phyloP scores from a whole-genome alignment of 2,797 vertebrate species.

The Jordanella pulchra region DNA sequence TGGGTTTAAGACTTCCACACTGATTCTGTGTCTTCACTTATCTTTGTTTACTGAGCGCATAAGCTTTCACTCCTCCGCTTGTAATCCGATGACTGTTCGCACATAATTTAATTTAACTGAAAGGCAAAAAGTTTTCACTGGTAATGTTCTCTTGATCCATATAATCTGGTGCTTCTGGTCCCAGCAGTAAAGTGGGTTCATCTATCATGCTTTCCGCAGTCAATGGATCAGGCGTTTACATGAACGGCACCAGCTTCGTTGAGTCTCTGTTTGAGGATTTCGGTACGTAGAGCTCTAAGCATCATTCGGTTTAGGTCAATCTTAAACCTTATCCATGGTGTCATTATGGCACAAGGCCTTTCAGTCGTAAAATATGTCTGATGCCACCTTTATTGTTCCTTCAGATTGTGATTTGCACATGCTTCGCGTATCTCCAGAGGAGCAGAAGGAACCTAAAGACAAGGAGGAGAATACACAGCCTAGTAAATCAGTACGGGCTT shows the following conservation, averaged over 20 bases:
- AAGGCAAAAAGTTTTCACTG: background rate
- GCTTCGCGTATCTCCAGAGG: constrained; percentile 89
- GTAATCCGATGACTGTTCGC: background rate
- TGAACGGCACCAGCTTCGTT: constrained; percentile 98
- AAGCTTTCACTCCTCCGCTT: constrained; percentile 14
- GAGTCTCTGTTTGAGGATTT: constrained; percentile 98
- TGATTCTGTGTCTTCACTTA: constrained; percentile 13
- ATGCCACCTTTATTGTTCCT: constrained; percentile 24
- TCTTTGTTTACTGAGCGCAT: constrained; percentile 18
- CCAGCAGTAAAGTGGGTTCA: constrained; percentile 7
- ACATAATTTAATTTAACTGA: constrained; percentile 1
- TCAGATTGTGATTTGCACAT: constrained; percentile 92
- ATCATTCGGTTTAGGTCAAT: background rate
- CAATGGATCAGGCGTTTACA: constrained; percentile 88
- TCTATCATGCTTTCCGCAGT: constrained; percentile 71
- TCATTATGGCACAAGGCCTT: background rate
- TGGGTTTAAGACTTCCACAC: constrained; percentile 4
- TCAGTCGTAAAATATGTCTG: background rate
- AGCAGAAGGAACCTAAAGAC: constrained; percentile 78
- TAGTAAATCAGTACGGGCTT: constrained; percentile 74
- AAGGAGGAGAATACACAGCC: constrained; percentile 68
- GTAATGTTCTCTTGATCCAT: constrained; percentile 3
- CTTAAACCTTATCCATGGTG: background rate
- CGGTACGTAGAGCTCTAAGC: constrained; percentile 74
- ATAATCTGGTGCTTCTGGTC: background rate